Conservation (phyloP, 1,140 invertebrate genomes). For the Ladona fulva region DNA sequence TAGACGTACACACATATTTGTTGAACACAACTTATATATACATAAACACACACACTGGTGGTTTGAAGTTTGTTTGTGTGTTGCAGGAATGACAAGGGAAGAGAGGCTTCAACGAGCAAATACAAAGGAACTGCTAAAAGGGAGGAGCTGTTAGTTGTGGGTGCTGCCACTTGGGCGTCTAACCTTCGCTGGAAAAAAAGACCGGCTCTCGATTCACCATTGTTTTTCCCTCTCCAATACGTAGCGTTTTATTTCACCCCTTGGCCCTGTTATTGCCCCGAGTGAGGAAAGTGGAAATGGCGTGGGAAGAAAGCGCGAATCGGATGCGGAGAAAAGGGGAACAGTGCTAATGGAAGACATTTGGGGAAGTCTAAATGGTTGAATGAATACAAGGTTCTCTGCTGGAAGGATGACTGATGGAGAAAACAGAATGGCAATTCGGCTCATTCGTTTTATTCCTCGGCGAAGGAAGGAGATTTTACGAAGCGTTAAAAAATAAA, state of each 20-base stretch:
- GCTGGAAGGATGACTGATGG: background rate
- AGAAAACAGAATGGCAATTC: background rate
- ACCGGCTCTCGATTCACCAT: background rate
- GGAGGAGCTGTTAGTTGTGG: background rate
- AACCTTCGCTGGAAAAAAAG: background rate
- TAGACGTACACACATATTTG: too few relatives aligned
- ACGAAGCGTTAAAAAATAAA: too few relatives aligned
- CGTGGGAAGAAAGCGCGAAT: background rate
- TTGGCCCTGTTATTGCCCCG: background rate
- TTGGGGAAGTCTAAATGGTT: background rate
- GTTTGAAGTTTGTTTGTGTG: background rate
- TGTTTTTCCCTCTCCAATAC: background rate
- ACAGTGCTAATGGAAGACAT: background rate
- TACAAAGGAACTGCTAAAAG: background rate
- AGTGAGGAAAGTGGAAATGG: background rate
- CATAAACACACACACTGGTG: too few relatives aligned
- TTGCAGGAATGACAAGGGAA: background rate
- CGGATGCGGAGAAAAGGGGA: background rate
- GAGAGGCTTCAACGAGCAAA: background rate
- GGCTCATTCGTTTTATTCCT: too few relatives aligned
- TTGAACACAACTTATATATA: too few relatives aligned
- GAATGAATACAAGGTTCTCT: background rate
- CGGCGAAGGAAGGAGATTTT: too few relatives aligned
- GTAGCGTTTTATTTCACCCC: background rate
- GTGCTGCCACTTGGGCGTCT: background rate